Evolutionary conservation across 2,113 vertebrate genomes (phyloP), one percentile per base, ranked within the genome.

Genomic region (Pomatorhinus ruficollis): DNA sequence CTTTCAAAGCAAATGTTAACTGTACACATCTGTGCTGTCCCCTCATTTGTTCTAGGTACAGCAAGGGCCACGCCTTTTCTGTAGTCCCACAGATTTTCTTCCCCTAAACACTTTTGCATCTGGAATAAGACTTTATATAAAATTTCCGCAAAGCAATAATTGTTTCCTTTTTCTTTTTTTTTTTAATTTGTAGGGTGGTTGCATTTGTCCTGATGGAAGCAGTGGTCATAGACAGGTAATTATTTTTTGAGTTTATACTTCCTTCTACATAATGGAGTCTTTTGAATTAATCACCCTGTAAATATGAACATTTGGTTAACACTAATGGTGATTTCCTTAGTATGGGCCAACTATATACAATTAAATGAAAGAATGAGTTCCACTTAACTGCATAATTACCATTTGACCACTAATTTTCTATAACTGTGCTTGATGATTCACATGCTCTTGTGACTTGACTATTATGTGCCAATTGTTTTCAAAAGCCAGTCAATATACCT

Each of bases 181-280:
- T n/a, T 60, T 76, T 2, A 9, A 50, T 68, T 59, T 83, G 15
- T 63, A 97, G 97, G 89, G 92, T 78, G 95, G 85, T 23, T 97
- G 97, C 30, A 8, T 96, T 94, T 97, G 97, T 89, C 96, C 97
- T 79, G 95, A 96, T 87, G 95, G 95, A 77, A 97, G 96, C 83
- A 92, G 63, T 63, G 95, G 95, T 44, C 7, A 20, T 5, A 94
- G 78, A 86, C 94, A 89, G 96, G 97, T 97, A 96, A 95, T 47
- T 83, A 2, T 91, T 75, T 39, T 83, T 69, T 75, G 47, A 47
- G 22, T 66, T 81, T 81, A 47, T 66, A 40, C 15, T 81, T 87
- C 18, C 22, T n/a, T 53, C 31, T 72, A 21, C 11, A 15, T 68
- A 49, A 53, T 31, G 9, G 24, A 90, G 10, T 72, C 31, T 52